phyloP scores from a whole-genome alignment of 2,797 vertebrate genomes.

The Sebastes itinus region DNA sequence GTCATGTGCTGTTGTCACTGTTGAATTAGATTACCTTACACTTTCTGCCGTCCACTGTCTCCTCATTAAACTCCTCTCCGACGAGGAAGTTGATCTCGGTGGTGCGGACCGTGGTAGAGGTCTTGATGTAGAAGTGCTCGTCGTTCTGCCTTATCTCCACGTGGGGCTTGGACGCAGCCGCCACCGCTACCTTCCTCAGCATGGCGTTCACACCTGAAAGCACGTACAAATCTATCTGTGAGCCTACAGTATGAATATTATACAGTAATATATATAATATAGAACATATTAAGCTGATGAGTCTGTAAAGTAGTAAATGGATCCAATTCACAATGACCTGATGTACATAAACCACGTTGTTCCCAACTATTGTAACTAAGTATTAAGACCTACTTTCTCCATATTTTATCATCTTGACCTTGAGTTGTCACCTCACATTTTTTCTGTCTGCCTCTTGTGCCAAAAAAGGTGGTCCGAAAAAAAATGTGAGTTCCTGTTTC shows the following conservation, averaged over 20 bases:
- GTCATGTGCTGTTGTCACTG: neutral
- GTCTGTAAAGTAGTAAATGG: neutral
- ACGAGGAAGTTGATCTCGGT: conserved; percentile 95
- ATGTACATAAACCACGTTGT: neutral
- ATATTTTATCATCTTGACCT: conserved; percentile 7
- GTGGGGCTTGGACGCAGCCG: conserved; percentile 93
- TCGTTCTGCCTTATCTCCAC: conserved; percentile 96
- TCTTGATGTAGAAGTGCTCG: conserved; percentile 97
- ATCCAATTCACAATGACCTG: too few species aligned
- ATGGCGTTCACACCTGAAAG: conserved; percentile 92
- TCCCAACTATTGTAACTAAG: neutral
- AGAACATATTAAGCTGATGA: neutral
- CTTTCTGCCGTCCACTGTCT: conserved; percentile 96
- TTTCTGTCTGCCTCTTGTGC: conserved; percentile 3
- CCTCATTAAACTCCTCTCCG: conserved; percentile 94
- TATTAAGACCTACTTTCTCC: neutral
- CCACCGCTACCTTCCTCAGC: conserved; percentile 92
- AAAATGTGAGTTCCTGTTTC: neutral
- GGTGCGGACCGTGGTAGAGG: conserved; percentile 95
- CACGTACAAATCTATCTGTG: neutral
- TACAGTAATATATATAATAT: neutral
- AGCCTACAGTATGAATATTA: neutral
- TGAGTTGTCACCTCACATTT: neutral
- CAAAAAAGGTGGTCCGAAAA: neutral
- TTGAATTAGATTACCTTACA: conserved; percentile 85